Conservation (phyloP, 2,888 invertebrate species). For the Dicranocentrus wangi region DNA sequence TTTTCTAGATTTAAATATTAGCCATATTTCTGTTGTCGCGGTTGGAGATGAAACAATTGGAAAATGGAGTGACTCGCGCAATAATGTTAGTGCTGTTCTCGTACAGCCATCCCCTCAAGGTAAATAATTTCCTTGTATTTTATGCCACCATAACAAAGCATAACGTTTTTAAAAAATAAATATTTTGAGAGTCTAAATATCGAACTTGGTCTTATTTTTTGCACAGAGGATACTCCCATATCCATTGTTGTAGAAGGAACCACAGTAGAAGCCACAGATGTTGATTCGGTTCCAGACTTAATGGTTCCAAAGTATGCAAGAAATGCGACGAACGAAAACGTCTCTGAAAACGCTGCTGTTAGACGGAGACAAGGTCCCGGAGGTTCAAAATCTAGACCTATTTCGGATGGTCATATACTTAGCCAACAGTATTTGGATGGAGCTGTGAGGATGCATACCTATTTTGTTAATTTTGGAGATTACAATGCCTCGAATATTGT, state of each 20-base stretch:
- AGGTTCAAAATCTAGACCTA: constrained; percentile 65
- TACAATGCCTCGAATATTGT: too few species aligned
- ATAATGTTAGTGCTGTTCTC: constrained; percentile 69
- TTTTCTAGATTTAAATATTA: constrained; percentile 80
- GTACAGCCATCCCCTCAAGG: constrained; percentile 61
- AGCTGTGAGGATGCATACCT: constrained; percentile 41
- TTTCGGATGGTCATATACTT: constrained; percentile 71
- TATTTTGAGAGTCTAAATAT: neutral
- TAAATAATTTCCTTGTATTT: constrained; percentile 16
- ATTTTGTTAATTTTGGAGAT: neutral
- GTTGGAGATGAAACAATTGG: constrained; percentile 82
- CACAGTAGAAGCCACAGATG: constrained; percentile 74
- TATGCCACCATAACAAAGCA: neutral
- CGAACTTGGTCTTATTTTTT: neutral
- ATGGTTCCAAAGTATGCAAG: constrained; percentile 68
- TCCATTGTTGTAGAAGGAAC: constrained; percentile 77
- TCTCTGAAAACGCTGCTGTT: constrained; percentile 38
- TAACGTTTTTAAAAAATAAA: neutral
- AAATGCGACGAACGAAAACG: constrained; percentile 74
- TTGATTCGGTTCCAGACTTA: constrained; percentile 74
- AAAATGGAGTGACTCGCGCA: constrained; percentile 65
- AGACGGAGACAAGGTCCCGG: constrained; percentile 44
- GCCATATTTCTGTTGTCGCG: constrained; percentile 92
- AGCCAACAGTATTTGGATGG: constrained; percentile 61
- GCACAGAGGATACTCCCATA: constrained; percentile 74